phyloP scores from a whole-genome alignment of 2,888 invertebrate species.

The Cryptops parisi region DNA sequence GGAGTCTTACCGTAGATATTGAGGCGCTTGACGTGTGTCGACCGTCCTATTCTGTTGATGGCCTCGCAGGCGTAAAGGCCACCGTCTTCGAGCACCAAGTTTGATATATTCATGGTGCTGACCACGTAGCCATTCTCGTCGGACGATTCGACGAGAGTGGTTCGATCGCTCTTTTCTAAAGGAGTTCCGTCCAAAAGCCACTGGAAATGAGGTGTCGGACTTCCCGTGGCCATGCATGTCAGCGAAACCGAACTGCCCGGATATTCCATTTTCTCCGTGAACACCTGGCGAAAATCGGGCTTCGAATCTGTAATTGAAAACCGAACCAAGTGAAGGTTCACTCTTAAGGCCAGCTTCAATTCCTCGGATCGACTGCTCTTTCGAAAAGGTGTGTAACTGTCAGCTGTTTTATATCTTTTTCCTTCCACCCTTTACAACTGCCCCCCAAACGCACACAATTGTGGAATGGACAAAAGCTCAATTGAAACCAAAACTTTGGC shows the following conservation, averaged over 20 bases:
- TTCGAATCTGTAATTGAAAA: conserved; percentile 10
- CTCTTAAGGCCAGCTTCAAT: too few species aligned
- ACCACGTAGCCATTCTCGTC: conserved; percentile 14
- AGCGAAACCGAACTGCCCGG: conserved; percentile 19
- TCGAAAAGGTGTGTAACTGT: too few species aligned
- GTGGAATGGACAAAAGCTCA: too few species aligned
- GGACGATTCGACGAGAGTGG: neutral
- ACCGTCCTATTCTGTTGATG: conserved; percentile 7
- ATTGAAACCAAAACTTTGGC: too few species aligned
- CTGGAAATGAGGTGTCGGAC: conserved; percentile 20
- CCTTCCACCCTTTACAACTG: too few species aligned
- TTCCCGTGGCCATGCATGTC: conserved; percentile 19
- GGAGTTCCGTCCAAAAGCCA: conserved; percentile 20
- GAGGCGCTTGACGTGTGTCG: conserved; percentile 1
- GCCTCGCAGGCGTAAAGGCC: conserved; percentile 12
- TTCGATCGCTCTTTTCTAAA: neutral
- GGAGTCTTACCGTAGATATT: conserved; percentile 8
- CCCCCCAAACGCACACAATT: too few species aligned
- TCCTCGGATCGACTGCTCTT: too few species aligned
- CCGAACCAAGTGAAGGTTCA: too few species aligned
- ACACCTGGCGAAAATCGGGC: conserved; percentile 9
- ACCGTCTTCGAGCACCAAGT: conserved; percentile 9
- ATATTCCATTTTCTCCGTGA: conserved; percentile 8
- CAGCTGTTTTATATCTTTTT: too few species aligned
- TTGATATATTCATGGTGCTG: conserved; percentile 8